Percentiles rank a stretch among this genome's conserved stretches.
Conservation (phyloP, 92 coral and sea anemone genomes). For the Palythoa grandiflora region DNA sequence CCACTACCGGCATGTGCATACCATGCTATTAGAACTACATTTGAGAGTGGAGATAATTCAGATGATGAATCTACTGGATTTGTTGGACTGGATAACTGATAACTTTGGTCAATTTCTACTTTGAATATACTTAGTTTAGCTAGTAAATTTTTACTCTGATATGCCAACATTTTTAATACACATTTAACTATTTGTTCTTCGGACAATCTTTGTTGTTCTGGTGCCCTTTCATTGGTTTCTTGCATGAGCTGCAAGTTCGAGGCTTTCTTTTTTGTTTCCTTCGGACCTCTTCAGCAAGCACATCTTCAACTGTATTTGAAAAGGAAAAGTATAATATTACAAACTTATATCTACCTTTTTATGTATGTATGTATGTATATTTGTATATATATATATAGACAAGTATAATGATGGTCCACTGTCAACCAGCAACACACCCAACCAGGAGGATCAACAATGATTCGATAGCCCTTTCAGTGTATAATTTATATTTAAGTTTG, state of each 20-base stretch:
- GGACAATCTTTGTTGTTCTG: not conserved
- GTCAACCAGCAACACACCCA: too few species aligned
- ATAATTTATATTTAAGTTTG: too few species aligned
- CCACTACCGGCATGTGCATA: constrained; percentile 21
- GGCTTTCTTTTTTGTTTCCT: not conserved
- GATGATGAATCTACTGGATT: not conserved
- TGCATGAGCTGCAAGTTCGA: not conserved
- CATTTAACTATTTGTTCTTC: not conserved
- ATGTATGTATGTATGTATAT: too few species aligned
- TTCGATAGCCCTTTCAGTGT: too few species aligned
- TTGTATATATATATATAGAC: too few species aligned
- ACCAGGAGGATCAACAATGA: too few species aligned
- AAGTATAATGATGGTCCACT: too few species aligned
- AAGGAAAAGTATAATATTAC: not conserved
- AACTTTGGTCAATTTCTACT: too few species aligned
- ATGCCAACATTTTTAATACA: too few species aligned
- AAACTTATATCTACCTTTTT: too few species aligned
- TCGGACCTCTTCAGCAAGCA: not conserved
- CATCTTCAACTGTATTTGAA: constrained; percentile 8
- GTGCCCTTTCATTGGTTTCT: not conserved
- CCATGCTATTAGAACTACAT: not conserved
- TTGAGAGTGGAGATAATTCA: not conserved
- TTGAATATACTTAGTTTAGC: too few species aligned
- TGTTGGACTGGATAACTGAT: not conserved
- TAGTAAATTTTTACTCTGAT: too few species aligned